phyloP scores from a whole-genome alignment of 2,888 invertebrate species.

The Hydraecia micacea region DNA sequence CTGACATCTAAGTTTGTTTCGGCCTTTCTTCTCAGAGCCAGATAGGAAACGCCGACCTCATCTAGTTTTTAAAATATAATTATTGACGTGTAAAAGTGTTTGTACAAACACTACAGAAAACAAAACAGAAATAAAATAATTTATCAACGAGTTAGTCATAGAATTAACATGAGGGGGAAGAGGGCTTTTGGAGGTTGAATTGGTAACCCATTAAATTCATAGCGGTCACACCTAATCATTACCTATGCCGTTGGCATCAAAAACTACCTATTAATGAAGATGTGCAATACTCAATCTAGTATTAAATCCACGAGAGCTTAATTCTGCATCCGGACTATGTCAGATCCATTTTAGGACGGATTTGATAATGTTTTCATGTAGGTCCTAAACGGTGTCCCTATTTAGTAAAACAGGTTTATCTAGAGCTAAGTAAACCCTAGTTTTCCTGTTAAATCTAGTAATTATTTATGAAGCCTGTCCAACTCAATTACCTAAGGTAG shows the following conservation, averaged over 20 bases:
- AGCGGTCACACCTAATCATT: neutral
- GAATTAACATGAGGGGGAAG: neutral
- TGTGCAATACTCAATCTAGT: neutral
- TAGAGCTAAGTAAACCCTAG: conserved; percentile 7
- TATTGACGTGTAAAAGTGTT: neutral
- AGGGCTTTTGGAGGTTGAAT: neutral
- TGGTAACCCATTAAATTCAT: neutral
- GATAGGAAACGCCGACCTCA: neutral
- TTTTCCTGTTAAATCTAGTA: conserved; percentile 26
- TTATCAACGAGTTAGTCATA: neutral
- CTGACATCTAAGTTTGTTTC: neutral
- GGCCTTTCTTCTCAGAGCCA: neutral
- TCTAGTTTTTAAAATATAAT: neutral
- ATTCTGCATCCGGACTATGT: neutral
- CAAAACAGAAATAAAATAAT: neutral
- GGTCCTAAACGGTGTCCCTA: neutral
- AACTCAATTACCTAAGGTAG: conserved; percentile 22
- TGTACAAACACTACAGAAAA: neutral
- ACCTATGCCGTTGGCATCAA: neutral
- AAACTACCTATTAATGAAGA: neutral
- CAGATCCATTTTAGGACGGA: neutral
- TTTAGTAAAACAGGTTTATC: conserved; percentile 28
- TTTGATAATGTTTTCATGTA: conserved; percentile 19
- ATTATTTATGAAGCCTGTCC: conserved; percentile 46
- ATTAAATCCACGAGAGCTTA: neutral